Base-by-base conservation (phyloP, 2,113 vertebrate genomes). In the Tauraco erythrolophus region DNA sequence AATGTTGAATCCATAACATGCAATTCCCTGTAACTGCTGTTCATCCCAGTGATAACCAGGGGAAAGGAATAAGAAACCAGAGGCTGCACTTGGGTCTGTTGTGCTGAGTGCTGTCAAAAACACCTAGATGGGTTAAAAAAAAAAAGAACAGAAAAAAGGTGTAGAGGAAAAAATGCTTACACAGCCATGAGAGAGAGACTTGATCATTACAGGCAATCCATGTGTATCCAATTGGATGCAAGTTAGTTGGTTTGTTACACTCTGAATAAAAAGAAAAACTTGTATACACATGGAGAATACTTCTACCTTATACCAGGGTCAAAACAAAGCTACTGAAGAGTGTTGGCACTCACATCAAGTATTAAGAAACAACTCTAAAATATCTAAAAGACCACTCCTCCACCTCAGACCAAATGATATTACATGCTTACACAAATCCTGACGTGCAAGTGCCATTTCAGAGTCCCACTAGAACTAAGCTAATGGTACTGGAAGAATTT, bases 341-440 rank as follows among this genome's bases (percentile, higher is more conserved):
- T 5, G 2, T 30, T 72, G 65, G 9, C 14, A 46, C 30, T 54
- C 43, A 33, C 23, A 39, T 13, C 8, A 81, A 7, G 10, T 70
- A 72, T 1, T 0, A 1, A 86, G 56, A n/a, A 88, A 70, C 41
- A 72, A 33, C 35, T 48, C 24, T 23, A 56, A 62, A 51, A 76
- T 10, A 10, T 8, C 43, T 54, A 22, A 25, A 65, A 80, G 18
- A 43, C 35, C 30, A 33, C 10, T 69, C 16, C 8, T 84, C 17
- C 28, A 58, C 4, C 58, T 84, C 80, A 84, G 27, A 70, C 41
- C 45, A 87, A 65, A 69, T 14, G 6, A 76, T 21, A 6, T 70
- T 39, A 78, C 0, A 1, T 31, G 19, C n/a, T 75, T 33, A 25
- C 8, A 28, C 1, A 3, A 61, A 50, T 71, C 35, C 61, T 8